Evolutionary conservation across 2,797 vertebrate species (phyloP).

Genomic region (Falco columbarius): DNA sequence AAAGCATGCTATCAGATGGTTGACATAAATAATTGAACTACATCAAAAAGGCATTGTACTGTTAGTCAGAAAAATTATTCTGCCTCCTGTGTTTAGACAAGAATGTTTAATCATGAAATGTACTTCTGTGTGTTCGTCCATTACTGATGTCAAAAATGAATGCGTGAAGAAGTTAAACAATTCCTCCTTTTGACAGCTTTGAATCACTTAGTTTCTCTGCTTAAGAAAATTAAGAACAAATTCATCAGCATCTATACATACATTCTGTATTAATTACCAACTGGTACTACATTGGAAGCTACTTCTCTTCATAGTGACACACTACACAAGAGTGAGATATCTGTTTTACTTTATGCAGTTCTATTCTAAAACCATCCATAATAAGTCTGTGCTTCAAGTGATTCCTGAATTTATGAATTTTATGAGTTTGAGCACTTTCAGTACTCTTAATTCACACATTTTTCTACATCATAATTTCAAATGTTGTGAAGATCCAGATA

Average conservation of each 20-base stretch:
- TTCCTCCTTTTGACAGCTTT: background rate
- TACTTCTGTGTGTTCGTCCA: background rate
- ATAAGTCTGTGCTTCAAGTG: background rate
- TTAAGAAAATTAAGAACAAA: background rate
- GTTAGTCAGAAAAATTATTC: background rate
- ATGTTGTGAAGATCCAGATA: background rate
- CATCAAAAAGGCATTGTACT: background rate
- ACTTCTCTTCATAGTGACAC: background rate
- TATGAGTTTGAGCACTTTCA: background rate
- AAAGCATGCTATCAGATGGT: background rate
- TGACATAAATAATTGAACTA: background rate
- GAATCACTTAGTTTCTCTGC: background rate
- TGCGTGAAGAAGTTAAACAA: conserved; percentile 11
- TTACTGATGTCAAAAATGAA: conserved; percentile 19
- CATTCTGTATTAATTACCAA: background rate
- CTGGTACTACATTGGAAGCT: background rate
- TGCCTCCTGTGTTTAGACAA: background rate
- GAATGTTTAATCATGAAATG: background rate
- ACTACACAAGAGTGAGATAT: background rate
- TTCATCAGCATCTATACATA: background rate
- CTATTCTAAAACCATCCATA: background rate
- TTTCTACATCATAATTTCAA: background rate
- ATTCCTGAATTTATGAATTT: background rate
- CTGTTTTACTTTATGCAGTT: background rate
- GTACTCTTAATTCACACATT: background rate